phyloP scores from a whole-genome alignment of 2,113 vertebrate genomes.

The Daboia siamensis region DNA sequence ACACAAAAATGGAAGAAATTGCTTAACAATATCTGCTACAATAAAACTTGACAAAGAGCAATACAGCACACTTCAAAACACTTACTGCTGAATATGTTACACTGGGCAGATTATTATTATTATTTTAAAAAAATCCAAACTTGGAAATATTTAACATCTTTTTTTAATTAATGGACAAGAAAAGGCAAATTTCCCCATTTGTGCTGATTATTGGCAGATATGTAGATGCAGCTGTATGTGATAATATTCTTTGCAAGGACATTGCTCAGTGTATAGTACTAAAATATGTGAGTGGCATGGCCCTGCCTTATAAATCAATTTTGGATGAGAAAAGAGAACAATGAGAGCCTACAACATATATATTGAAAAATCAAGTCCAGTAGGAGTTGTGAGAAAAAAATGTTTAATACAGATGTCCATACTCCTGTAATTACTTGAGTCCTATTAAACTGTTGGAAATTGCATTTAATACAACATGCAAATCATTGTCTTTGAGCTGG shows the following conservation, averaged over 20 bases:
- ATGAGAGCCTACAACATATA: not conserved
- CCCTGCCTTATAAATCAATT: not conserved
- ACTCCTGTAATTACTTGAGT: not conserved
- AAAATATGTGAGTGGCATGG: not conserved
- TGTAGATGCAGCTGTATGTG: not conserved
- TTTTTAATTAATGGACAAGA: not conserved
- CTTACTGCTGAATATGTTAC: not conserved
- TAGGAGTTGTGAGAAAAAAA: not conserved
- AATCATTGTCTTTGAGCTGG: too few relatives aligned
- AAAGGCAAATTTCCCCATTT: not conserved
- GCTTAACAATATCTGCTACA: rapidly evolving
- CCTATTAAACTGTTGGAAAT: not conserved
- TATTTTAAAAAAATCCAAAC: not conserved
- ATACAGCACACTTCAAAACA: not conserved
- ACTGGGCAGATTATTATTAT: not conserved
- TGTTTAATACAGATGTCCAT: not conserved
- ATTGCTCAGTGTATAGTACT: not conserved
- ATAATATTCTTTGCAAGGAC: not conserved
- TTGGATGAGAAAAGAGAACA: not conserved
- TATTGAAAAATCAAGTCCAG: not conserved
- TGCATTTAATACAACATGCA: not conserved
- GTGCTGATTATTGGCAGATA: not conserved
- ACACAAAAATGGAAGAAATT: not conserved
- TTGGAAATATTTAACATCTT: not conserved
- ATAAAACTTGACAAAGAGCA: not conserved